Evolutionary conservation across 2,113 vertebrate genomes (phyloP).

Genomic region (Heteronetta atricapilla): DNA sequence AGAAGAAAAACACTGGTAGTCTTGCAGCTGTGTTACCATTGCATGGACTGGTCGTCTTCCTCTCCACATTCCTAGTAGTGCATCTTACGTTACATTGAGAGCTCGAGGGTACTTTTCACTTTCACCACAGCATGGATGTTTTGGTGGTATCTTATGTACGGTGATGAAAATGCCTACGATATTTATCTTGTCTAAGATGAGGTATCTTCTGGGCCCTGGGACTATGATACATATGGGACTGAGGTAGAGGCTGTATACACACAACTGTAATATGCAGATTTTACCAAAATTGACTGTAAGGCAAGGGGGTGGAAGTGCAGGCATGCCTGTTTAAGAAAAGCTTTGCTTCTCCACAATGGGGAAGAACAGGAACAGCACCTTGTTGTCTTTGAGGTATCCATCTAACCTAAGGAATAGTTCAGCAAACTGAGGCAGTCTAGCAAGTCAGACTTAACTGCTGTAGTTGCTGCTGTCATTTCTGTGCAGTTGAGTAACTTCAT

Average conservation of each 20-base stretch:
- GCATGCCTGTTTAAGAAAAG: neutral
- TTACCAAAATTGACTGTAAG: neutral
- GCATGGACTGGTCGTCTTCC: neutral
- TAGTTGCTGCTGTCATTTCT: neutral
- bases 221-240: neutral
- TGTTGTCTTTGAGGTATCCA: neutral
- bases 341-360: neutral
- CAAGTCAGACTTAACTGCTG: neutral
- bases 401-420: neutral
- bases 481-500: neutral
- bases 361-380: neutral
- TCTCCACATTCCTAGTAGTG: neutral
- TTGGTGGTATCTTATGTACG: neutral
- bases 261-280: neutral
- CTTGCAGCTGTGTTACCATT: neutral
- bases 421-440: neutral
- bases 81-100: neutral
- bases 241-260: neutral
- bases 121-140: neutral
- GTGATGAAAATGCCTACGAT: neutral
- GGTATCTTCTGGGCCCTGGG: neutral
- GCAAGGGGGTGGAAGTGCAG: neutral
- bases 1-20: neutral
- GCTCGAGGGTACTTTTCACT: neutral
- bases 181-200: neutral